Evolutionary conservation across 1,140 invertebrate species (phyloP).

Genomic region (Acromyrmex charruanus): DNA sequence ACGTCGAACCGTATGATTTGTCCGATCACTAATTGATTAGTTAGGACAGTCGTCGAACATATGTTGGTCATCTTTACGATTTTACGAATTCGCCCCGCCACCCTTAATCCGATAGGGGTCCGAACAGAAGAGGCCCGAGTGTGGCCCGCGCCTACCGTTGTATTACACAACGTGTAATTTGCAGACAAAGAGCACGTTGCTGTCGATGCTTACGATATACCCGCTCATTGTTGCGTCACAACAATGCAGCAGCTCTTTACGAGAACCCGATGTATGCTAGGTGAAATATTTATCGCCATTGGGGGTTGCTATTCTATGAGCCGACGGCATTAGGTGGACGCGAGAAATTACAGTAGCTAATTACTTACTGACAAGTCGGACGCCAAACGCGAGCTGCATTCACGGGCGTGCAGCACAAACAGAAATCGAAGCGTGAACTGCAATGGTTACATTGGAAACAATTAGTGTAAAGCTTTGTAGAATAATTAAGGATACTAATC

Average conservation of each 20-base stretch:
- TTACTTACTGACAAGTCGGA: constrained; percentile 52
- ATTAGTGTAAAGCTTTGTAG: not conserved
- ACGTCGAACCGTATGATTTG: constrained; percentile 73
- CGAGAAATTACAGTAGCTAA: constrained; percentile 55
- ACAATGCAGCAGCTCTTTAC: constrained; percentile 78
- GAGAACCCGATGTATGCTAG: constrained; percentile 49
- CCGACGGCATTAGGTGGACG: constrained; percentile 52
- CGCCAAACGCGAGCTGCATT: constrained; percentile 28
- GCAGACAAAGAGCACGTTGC: constrained; percentile 68
- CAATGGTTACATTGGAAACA: not conserved
- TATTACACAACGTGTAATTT: constrained; percentile 76
- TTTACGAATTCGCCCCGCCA: constrained; percentile 70
- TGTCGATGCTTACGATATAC: constrained; percentile 65
- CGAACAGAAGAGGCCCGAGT: constrained; percentile 40
- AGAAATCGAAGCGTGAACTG: not conserved
- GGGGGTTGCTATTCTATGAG: constrained; percentile 47
- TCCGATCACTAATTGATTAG: constrained; percentile 71
- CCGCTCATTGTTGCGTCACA: constrained; percentile 74
- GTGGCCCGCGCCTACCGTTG: constrained; percentile 39
- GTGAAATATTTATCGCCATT: constrained; percentile 79
- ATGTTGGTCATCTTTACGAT: constrained; percentile 81
- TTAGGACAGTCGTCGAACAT: constrained; percentile 74
- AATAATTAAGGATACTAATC: not conserved
- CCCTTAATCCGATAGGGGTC: constrained; percentile 70
- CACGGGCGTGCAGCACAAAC: not conserved